Evolutionary conservation across 2,888 invertebrate species (phyloP), one percentile per base, ranked within the genome.

Genomic region (Zaprionus obscuricornis): DNA sequence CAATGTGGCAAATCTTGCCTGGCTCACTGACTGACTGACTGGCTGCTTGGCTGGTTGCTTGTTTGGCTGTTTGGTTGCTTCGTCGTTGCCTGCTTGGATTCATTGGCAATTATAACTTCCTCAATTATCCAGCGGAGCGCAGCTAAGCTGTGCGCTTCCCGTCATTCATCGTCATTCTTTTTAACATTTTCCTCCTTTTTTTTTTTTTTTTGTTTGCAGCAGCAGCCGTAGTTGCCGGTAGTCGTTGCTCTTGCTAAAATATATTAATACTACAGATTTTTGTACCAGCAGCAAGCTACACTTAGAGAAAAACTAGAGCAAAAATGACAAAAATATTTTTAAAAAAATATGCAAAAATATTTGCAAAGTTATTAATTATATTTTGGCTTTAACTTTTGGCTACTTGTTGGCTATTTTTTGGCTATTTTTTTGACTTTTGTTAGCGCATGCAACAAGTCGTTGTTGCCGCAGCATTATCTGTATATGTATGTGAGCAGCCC

Each of bases 81-180:
- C 10, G 14, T 36, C 22, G 40, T 22, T 40, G 33, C n/a, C 29
- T 31, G n/a, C 36, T 20, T 55, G 69, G 65, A 64, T 70, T 70
- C 81, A 82, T 82, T 85, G 81, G 81, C 81, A 82, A 82, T 82
- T 89, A 89, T 89, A 86, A 87, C 89, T 89, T 89, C 89, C 88
- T 89, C 88, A 89, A 89, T 89, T 89, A 89, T 86, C 77, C 85
- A 74, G 65, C 69, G 75, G 74, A 75, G 72, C 70, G 77, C 77
- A 71, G 78, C 78, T 78, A 77, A 78, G 78, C 78, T 79, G 77
- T 74, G 74, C 81, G 79, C 67, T 81, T 83, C 70, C 72, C 73
- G 81, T 84, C 83, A 81, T 77, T 86, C 74, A 81, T 82, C 79
- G 85, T 78, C 78, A 78, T 78, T 78, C 83, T 79, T 83, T 85